Percentiles rank a stretch among this genome's conserved stretches.
Conservation (phyloP, 2,113 vertebrate genomes). For the Lophius piscatorius region DNA sequence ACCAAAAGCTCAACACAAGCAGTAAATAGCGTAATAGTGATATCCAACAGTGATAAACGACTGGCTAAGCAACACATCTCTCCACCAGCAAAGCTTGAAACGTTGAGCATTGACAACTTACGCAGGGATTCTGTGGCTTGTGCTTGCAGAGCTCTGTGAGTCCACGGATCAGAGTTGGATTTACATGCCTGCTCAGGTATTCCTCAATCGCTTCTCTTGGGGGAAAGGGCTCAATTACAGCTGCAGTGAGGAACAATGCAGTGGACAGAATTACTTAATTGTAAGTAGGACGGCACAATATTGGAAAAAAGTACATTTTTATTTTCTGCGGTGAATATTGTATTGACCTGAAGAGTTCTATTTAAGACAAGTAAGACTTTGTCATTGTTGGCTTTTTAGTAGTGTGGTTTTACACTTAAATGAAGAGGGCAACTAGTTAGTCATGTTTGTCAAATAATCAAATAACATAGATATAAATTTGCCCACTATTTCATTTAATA, state of each 20-base stretch:
- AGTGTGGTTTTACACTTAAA: too few relatives aligned
- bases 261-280: too few relatives aligned
- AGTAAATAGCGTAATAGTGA: background rate
- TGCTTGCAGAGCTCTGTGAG: conserved; percentile 91
- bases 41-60: background rate
- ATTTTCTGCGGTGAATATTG: too few relatives aligned
- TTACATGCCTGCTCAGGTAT: conserved; percentile 87
- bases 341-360: too few relatives aligned
- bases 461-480: too few relatives aligned
- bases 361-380: too few relatives aligned
- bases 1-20: background rate
- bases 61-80: background rate
- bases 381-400: too few relatives aligned
- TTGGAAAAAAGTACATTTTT: too few relatives aligned
- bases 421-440: too few relatives aligned
- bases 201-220: conserved; percentile 81
- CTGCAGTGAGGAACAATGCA: conserved; percentile 64
- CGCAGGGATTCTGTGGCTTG: conserved; percentile 89
- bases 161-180: conserved; percentile 86
- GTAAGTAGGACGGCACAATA: too few relatives aligned
- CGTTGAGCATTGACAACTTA: conserved; percentile 69
- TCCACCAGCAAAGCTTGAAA: background rate
- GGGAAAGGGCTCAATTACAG: conserved; percentile 84
- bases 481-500: too few relatives aligned
- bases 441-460: too few relatives aligned